Percentiles rank a stretch among this genome's conserved stretches.
These are phyloP conservation scores for Mus pahari DNA, from an alignment of 2,113 vertebrate genomes.

Conservation along the genomic window DNA sequence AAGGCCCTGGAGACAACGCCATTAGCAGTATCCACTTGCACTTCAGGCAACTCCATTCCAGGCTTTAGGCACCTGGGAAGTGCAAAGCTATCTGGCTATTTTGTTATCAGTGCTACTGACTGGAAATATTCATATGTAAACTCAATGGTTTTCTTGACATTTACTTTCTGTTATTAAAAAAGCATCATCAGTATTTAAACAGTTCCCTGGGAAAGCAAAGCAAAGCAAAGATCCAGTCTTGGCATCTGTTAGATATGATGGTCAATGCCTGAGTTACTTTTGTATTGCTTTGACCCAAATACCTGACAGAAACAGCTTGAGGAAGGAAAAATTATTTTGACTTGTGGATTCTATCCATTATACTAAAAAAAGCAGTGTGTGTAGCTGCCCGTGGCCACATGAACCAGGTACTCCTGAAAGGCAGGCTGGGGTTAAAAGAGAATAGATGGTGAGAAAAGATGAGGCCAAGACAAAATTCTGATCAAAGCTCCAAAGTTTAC, in stretches of 20 bases:
- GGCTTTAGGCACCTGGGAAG: neutral
- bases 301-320: neutral
- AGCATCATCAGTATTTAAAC: neutral
- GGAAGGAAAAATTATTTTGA: neutral
- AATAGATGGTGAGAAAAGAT: too few species aligned
- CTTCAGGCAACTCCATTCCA: neutral
- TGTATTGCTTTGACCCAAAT: neutral
- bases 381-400: too few species aligned
- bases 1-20: neutral
- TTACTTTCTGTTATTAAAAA: conserved; percentile 37
- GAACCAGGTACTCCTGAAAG: too few species aligned
- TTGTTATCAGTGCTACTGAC: neutral
- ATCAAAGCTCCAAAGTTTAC: too few species aligned
- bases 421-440: too few species aligned
- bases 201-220: conserved; percentile 42
- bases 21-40: neutral
- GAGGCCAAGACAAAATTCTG: too few species aligned
- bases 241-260: neutral
- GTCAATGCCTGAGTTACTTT: neutral
- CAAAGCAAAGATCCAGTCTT: neutral
- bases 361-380: neutral
- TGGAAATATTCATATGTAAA: neutral
- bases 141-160: neutral
- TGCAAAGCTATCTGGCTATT: neutral
- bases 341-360: neutral